Conservation (phyloP, 2,113 vertebrate species). For the Albula goreensis region DNA sequence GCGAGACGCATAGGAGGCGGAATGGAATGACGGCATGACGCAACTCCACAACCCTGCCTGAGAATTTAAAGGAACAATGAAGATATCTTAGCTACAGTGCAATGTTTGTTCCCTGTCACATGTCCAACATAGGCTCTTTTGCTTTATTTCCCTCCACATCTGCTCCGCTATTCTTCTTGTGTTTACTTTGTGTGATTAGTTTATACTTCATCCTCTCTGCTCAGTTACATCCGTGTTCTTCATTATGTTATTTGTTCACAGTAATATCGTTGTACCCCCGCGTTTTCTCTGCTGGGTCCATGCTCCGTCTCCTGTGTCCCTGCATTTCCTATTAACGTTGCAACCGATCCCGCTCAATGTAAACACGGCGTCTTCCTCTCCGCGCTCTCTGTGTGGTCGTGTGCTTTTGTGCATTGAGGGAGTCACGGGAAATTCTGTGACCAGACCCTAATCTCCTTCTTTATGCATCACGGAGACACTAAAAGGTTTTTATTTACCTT, state of each 20-base stretch:
- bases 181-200: constrained; percentile 2
- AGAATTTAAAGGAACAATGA: constrained; percentile 11
- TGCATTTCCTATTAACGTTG: constrained; percentile 13
- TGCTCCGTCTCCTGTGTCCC: background rate
- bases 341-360: background rate
- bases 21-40: constrained; percentile 15
- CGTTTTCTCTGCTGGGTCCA: background rate
- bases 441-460: constrained; percentile 59
- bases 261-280: background rate
- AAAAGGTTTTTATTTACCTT: constrained; percentile 74
- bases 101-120: background rate
- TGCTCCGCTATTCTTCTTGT: background rate
- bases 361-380: constrained; percentile 6
- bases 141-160: background rate
- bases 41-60: background rate
- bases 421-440: constrained; percentile 37
- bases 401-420: background rate
- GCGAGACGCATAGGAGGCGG: constrained; percentile 5
- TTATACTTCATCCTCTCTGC: background rate
- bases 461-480: constrained; percentile 64
- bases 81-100: background rate
- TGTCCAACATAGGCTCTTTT: background rate
- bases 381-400: constrained; percentile 17
- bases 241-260: background rate
- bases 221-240: background rate